These are phyloP conservation scores for Champsocephalus esox DNA, from an alignment of 2,797 vertebrate species.

Conservation along the genomic window DNA sequence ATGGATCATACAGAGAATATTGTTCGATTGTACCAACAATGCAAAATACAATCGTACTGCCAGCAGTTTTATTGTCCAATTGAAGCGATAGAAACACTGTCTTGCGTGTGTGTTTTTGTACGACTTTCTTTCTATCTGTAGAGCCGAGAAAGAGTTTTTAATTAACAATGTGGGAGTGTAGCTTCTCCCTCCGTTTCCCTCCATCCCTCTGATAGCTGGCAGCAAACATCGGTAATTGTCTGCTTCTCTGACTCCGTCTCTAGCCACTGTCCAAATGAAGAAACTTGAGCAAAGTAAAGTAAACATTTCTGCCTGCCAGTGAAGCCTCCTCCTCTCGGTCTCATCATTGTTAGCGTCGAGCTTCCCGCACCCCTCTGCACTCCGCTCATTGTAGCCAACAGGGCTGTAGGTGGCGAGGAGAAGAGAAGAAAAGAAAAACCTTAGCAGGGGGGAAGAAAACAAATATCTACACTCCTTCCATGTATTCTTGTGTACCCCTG, in stretches of 20 bases:
- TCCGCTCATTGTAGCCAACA: conserved; percentile 46
- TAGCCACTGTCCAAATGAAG: conserved; percentile 66
- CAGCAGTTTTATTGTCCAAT: conserved; percentile 40
- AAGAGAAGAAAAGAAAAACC: background rate
- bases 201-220: conserved; percentile 69
- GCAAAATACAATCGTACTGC: conserved; percentile 36
- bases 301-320: conserved; percentile 66
- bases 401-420: conserved; percentile 35
- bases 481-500: conserved; percentile 55
- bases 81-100: conserved; percentile 37
- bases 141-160: conserved; percentile 70
- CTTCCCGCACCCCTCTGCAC: conserved; percentile 31
- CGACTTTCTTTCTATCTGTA: conserved; percentile 52
- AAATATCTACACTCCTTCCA: conserved; percentile 47
- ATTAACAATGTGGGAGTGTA: conserved; percentile 78
- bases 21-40: conserved; percentile 43
- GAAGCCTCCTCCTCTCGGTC: conserved; percentile 30
- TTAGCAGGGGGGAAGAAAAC: conserved; percentile 12
- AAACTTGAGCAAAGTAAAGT: conserved; percentile 71
- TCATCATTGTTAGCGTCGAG: conserved; percentile 53
- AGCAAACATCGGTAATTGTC: conserved; percentile 81
- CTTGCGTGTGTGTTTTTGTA: conserved; percentile 39
- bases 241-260: conserved; percentile 67
- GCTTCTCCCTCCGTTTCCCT: conserved; percentile 57
- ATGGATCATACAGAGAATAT: conserved; percentile 63